Conservation (phyloP, 2,113 vertebrate species). For the Sapayoa aenigma region DNA sequence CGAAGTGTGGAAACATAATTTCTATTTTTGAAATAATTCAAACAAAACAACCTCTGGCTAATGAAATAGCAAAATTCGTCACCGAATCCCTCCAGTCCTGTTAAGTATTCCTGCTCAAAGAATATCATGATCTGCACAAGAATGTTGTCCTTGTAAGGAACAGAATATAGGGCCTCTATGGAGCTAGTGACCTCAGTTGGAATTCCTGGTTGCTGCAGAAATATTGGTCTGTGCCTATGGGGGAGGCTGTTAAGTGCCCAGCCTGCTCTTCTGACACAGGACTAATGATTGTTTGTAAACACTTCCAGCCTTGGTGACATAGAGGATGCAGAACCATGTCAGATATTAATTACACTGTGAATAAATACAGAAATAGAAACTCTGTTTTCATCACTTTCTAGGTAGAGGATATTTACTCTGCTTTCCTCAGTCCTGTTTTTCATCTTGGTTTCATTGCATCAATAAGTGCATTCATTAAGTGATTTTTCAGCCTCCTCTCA, state of each 20-base stretch:
- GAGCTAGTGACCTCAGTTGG: neutral
- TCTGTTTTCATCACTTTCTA: neutral
- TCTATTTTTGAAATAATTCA: slow-evolving; percentile 35
- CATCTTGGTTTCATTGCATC: neutral
- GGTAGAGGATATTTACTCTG: neutral
- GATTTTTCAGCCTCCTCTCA: neutral
- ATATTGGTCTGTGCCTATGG: slow-evolving; percentile 11
- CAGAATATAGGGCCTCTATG: neutral
- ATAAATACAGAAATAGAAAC: neutral
- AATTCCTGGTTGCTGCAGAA: slow-evolving; percentile 27
- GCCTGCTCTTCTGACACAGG: neutral
- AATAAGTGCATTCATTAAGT: neutral
- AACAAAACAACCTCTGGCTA: slow-evolving; percentile 6
- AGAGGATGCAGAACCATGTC: neutral
- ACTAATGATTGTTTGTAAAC: slow-evolving; percentile 10
- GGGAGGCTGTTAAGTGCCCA: neutral
- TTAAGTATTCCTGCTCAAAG: neutral
- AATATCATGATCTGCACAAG: neutral
- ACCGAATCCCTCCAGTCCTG: neutral
- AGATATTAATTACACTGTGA: slow-evolving; percentile 13
- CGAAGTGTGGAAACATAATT: slow-evolving; percentile 23
- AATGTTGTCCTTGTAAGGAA: neutral
- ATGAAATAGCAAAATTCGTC: neutral
- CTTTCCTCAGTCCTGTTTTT: neutral
- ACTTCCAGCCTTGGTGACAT: neutral